phyloP scores from a whole-genome alignment of 2,113 vertebrate genomes.

The Cyprinodon brontotheroides region DNA sequence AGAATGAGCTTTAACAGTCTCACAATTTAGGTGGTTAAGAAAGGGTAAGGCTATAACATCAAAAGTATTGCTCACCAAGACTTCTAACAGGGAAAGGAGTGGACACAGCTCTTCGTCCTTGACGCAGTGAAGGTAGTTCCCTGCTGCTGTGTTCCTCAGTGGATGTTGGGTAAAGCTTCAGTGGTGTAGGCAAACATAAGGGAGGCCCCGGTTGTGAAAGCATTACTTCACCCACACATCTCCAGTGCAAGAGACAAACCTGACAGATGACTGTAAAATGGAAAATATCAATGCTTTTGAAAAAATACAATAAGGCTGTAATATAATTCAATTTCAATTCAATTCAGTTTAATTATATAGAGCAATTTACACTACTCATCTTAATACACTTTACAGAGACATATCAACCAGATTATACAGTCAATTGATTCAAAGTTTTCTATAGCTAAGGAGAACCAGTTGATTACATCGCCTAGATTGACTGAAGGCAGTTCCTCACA shows the following conservation, averaged over 20 bases:
- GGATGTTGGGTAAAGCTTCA: conserved; percentile 89
- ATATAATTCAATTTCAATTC: too few species aligned
- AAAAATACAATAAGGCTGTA: background rate
- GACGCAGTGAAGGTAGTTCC: conserved; percentile 83
- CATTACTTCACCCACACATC: conserved; percentile 88
- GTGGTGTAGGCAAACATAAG: conserved; percentile 87
- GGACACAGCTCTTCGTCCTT: conserved; percentile 84
- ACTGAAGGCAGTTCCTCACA: too few species aligned
- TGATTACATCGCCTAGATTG: too few species aligned
- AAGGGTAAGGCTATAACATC: background rate
- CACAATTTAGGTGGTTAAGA: background rate
- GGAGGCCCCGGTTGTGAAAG: conserved; percentile 78
- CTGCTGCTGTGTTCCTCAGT: conserved; percentile 89
- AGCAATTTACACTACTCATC: too few species aligned
- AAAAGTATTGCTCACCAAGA: conserved; percentile 84
- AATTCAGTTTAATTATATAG: too few species aligned
- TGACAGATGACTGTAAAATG: conserved; percentile 71
- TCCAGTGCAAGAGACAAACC: conserved; percentile 76
- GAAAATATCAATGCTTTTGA: background rate
- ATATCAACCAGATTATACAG: too few species aligned
- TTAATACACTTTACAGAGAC: too few species aligned
- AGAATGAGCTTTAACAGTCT: background rate
- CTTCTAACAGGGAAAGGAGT: conserved; percentile 86
- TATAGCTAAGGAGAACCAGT: too few species aligned
- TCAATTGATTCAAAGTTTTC: too few species aligned